Evolutionary conservation across 2,888 invertebrate genomes (phyloP), one percentile per base, ranked within the genome.

Genomic region (Chloromyia formosa): DNA sequence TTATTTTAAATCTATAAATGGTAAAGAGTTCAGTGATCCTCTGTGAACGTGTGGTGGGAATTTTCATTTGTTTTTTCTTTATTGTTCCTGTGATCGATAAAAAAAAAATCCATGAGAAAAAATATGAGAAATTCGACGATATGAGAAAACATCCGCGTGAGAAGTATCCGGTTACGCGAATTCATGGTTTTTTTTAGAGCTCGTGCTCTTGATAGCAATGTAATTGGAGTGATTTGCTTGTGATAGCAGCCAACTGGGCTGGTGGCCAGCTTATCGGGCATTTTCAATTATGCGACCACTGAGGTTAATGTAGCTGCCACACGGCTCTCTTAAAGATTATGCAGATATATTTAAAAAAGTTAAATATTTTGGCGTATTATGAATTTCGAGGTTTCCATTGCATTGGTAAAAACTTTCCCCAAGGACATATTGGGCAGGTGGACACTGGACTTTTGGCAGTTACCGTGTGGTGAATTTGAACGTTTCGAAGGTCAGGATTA

Each of bases 1-100:
- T 4, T 12, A 62, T 35, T 61, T 61, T 61, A 23, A 54, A 54
- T 42, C 16, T 12, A 5, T 49, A 3, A n/a, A 14, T 45, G 49
- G 35, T 1, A 20, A 66, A 35, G 7, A 66, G 66, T 66, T 66
- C 66, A 66, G 66, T 66, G 66, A 66, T 66, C 66, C 45, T 45
- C 66, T 12, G 49, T 54, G 71, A 16, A 10, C 40, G 40, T 58
- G 71, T 71, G 71, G n/a, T 60, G n/a, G n/a, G 49, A n/a, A 60
- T 14, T 23, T 58, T 20, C 2, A 22, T 12, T 9, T 58, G 22
- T 23, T 22, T 58, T 20, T 23, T 23, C 7, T 9, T 58, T 22
- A 23, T 60, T 49, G 22, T 60, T 60, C 27, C 27, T n/a, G 60
- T 12, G 27, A 10, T 60, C n/a, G n/a, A 23, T 20, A 22, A 18